phyloP scores from a whole-genome alignment of 1,140 invertebrate genomes.

The Apis dorsata region DNA sequence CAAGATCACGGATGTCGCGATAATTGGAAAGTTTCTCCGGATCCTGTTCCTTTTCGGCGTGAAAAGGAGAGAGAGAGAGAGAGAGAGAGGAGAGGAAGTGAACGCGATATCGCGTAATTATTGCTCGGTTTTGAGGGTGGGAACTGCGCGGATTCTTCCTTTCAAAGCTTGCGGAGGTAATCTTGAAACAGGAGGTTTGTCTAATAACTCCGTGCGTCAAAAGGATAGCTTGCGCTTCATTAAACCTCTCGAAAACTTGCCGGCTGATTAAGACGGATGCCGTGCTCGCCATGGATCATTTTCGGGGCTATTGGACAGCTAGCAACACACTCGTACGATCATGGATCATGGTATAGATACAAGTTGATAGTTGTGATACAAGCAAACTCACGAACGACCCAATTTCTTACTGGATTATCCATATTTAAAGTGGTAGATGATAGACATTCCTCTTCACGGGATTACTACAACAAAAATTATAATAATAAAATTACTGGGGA shows the following conservation, averaged over 20 bases:
- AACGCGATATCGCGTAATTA: slow-evolving; percentile 60
- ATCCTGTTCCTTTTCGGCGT: background rate
- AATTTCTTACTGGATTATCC: no score
- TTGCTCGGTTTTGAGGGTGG: slow-evolving; percentile 55
- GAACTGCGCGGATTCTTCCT: slow-evolving; percentile 45
- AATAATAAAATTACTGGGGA: no score
- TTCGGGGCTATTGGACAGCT: background rate
- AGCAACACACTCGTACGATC: background rate
- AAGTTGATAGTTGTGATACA: no score
- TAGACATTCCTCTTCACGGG: no score
- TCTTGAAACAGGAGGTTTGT: slow-evolving; percentile 60
- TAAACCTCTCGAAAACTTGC: slow-evolving; percentile 56
- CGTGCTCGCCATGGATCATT: background rate
- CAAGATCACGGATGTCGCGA: background rate
- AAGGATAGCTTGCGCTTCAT: slow-evolving; percentile 66
- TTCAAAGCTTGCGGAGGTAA: slow-evolving; percentile 63
- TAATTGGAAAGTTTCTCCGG: slow-evolving; percentile 20
- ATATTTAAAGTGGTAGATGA: no score
- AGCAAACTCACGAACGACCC: no score
- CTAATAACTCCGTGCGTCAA: slow-evolving; percentile 63
- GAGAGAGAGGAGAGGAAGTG: background rate
- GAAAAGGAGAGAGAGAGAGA: background rate
- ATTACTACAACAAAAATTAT: no score
- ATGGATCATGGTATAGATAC: background rate
- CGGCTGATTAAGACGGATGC: slow-evolving; percentile 51